Percentiles rank a stretch among this genome's conserved stretches.
These are phyloP conservation scores for Morpho achilles DNA, from an alignment of 2,888 invertebrate species.

Conservation along the genomic window DNA sequence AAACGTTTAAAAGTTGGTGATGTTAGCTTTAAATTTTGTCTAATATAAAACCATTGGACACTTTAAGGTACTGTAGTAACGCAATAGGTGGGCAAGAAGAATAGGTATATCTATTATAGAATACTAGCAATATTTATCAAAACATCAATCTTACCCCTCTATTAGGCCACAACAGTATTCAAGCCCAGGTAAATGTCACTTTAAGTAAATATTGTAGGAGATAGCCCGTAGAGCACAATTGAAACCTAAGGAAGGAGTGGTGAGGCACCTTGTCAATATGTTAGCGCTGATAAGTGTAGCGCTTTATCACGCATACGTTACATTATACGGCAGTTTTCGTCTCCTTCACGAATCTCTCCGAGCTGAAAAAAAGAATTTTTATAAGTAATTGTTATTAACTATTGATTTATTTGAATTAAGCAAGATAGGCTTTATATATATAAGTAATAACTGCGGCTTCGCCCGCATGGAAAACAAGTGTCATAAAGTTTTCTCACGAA, in stretches of 20 bases:
- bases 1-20: conserved; percentile 5
- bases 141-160: conserved; percentile 18
- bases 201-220: conserved; percentile 35
- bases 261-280: conserved; percentile 39
- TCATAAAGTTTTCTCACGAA: too few relatives aligned
- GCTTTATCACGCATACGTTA: conserved; percentile 36
- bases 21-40: conserved; percentile 16
- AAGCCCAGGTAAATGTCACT: conserved; percentile 5
- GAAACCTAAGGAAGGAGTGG: conserved; percentile 21
- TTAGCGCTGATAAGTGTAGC: conserved; percentile 22
- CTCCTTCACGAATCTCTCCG: conserved; percentile 65
- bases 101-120: conserved; percentile 10
- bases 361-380: conserved; percentile 37
- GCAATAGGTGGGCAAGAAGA: conserved; percentile 20
- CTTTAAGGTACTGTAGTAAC: conserved; percentile 17
- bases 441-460: too few relatives aligned
- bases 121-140: conserved; percentile 4
- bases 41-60: conserved; percentile 11
- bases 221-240: conserved; percentile 26
- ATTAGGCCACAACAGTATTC: conserved; percentile 14
- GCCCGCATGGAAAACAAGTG: too few relatives aligned
- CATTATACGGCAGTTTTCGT: conserved; percentile 71
- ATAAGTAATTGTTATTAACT: background rate
- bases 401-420: background rate
- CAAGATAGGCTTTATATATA: background rate